phyloP scores from a whole-genome alignment of 2,113 vertebrate species.

The Rhipidura dahli region DNA sequence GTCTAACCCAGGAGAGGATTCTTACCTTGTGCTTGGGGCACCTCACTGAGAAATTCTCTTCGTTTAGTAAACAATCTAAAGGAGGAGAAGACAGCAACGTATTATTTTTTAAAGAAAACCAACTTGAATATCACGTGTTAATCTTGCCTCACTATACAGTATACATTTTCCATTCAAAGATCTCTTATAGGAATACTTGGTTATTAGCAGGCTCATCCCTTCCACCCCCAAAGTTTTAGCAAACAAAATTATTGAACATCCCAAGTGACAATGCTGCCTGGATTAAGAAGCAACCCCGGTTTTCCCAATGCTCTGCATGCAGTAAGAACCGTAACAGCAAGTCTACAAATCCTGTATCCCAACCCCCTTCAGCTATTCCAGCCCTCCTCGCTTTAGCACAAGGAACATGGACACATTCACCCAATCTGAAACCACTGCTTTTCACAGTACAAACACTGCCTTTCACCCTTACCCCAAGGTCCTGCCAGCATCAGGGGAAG shows the following conservation, averaged over 20 bases:
- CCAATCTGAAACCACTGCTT: neutral
- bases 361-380: neutral
- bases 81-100: conserved; percentile 20
- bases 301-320: rapidly evolving
- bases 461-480: neutral
- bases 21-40: conserved; percentile 99
- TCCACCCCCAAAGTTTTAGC: neutral
- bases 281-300: neutral
- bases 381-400: neutral
- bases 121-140: neutral
- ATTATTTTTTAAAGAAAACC: neutral
- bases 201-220: neutral
- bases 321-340: neutral
- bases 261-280: neutral
- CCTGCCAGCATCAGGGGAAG: neutral
- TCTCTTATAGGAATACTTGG: neutral
- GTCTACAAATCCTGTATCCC: neutral
- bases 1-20: neutral
- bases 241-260: neutral
- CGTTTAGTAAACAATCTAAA: conserved; percentile 95
- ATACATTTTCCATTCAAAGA: neutral
- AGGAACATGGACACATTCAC: neutral
- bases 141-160: neutral
- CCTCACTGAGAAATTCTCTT: conserved; percentile 98
- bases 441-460: neutral